Base-by-base conservation (phyloP, 1,140 invertebrate species). In the Neelides sp. region DNA sequence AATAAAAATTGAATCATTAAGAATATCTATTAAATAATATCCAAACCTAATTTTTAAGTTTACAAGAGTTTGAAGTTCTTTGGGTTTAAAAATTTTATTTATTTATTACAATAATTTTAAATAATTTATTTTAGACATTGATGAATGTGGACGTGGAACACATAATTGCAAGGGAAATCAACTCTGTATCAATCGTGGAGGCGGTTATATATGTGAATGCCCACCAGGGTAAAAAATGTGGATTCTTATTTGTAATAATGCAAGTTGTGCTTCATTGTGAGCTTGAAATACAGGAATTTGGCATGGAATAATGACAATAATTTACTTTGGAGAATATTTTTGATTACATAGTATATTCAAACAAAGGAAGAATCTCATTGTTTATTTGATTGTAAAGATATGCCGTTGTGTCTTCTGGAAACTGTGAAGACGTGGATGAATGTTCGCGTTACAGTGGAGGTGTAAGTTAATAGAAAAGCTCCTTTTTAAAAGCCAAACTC, bases 151-250 rank as follows among this genome's bases (percentile, higher is more conserved):
- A 12, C 40, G 49, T 30, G 58, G 62, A 5, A 58, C 53, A 4
- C 61, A 65, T 32, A 59, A 63, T 39, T 90, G 85, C 61, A 71
- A 70, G 0, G 64, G 70, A 0, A 71, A 74, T n/a, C 83, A 88
- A 64, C 70, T 73, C 1, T 90, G 86, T 61, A 74, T 76, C 37
- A 89, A 90, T 65, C 70, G 76, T 3, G 70, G 68, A 2, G 84
- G 85, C 12, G 80, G 80, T 2, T 87, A 84, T 61, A 69, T 76
- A 0, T 89, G 85, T 60, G 68, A 74, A 28, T 90, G 86, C 64
- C 80, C 80, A 0, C 52, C 64, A 0, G 86, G 85, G 4, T 74
- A 78, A 62, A n/a, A n/a, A n/a, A n/a, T n/a, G n/a, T n/a, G n/a
- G n/a, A n/a, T n/a, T n/a, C n/a, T n/a, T n/a, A n/a, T n/a, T n/a